These are phyloP conservation scores for Arizona elegans DNA, from an alignment of 2,113 vertebrate species.

Conservation along the genomic window DNA sequence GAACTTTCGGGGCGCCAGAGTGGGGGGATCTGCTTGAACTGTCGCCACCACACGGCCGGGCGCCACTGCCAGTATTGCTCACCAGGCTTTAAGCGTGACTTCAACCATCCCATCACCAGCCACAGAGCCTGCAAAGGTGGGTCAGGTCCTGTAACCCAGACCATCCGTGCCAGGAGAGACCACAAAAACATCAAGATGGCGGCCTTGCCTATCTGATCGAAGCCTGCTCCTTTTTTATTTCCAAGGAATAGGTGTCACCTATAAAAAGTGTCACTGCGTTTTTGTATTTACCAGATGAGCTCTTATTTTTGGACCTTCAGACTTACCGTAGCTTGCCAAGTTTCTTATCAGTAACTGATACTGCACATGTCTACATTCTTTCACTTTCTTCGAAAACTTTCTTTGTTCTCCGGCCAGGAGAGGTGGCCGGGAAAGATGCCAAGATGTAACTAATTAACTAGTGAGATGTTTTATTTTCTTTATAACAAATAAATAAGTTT, in stretches of 20 bases:
- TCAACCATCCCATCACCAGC: conserved; percentile 74
- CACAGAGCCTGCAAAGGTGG: conserved; percentile 84
- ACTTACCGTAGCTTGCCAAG: no score
- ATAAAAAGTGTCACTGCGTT: background rate
- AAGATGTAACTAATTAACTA: no score
- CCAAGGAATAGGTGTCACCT: background rate
- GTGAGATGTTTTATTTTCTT: no score
- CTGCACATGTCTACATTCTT: no score
- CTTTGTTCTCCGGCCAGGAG: no score
- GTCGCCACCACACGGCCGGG: conserved; percentile 84
- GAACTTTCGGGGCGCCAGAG: conserved; percentile 83
- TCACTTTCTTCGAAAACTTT: no score
- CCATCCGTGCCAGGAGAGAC: background rate
- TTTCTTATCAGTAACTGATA: no score
- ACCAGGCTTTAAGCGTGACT: conserved; percentile 81
- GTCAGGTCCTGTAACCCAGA: conserved; percentile 40
- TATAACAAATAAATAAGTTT: no score
- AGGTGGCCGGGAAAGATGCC: no score
- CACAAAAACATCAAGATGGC: background rate
- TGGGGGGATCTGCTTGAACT: conserved; percentile 85
- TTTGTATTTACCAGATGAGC: no score
- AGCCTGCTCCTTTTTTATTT: background rate
- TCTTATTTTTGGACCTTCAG: no score
- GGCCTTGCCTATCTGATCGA: background rate
- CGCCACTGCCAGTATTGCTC: conserved; percentile 89